Conservation (phyloP, 2,888 invertebrate species). For the Oegoconia quadripuncta region DNA sequence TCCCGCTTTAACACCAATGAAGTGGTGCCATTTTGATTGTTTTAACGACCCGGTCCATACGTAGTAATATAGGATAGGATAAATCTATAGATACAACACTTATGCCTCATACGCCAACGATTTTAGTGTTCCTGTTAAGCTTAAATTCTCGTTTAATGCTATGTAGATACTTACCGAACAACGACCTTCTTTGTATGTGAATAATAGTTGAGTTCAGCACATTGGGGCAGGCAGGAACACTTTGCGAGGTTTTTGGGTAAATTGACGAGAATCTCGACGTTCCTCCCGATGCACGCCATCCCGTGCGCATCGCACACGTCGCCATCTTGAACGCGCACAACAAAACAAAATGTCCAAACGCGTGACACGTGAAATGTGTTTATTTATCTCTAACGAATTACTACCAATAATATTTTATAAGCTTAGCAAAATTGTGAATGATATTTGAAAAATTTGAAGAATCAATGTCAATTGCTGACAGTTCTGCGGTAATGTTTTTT, state of each 20-base stretch:
- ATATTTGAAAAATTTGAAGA: not conserved
- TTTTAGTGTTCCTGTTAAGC: too few relatives aligned
- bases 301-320: constrained; percentile 71
- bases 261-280: constrained; percentile 73
- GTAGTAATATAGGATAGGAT: too few relatives aligned
- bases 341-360: constrained; percentile 6
- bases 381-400: too few relatives aligned
- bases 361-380: not conserved
- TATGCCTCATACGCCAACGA: too few relatives aligned
- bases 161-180: constrained; percentile 52
- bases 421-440: not conserved
- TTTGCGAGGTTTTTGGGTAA: constrained; percentile 72
- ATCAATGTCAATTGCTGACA: constrained; percentile 2
- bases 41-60: too few relatives aligned
- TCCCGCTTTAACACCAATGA: too few relatives aligned
- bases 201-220: constrained; percentile 72
- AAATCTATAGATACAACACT: too few relatives aligned
- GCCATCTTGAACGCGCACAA: constrained; percentile 53
- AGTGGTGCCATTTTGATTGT: too few relatives aligned
- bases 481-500: not conserved
- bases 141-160: too few relatives aligned
- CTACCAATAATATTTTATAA: not conserved
- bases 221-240: constrained; percentile 70
- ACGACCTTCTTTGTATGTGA: constrained; percentile 71
- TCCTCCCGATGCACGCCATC: constrained; percentile 74